These are phyloP conservation scores for Temnothorax curvispinosus DNA, from an alignment of 1,140 invertebrate species.

Conservation along the genomic window DNA sequence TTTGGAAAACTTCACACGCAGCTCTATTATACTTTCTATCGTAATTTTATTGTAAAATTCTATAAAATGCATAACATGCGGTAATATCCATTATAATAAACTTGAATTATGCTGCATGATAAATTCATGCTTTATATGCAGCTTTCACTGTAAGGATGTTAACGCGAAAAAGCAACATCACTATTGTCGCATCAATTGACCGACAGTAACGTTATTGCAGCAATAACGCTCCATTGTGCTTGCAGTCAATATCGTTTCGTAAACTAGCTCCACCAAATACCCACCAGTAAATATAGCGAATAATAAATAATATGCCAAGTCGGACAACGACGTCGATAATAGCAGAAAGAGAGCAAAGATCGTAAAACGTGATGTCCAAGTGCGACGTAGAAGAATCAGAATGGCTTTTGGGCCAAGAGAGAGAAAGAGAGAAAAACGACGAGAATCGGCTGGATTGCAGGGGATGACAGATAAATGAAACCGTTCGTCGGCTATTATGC, in stretches of 20 bases:
- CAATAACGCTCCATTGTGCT: slow-evolving; percentile 10
- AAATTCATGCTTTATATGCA: neutral
- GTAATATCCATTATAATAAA: neutral
- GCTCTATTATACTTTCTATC: neutral
- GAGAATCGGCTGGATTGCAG: neutral
- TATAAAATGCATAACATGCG: neutral
- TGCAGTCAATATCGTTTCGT: slow-evolving; percentile 23
- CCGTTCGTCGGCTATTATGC: neutral
- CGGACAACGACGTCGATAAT: neutral
- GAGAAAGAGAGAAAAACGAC: neutral
- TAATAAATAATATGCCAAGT: slow-evolving; percentile 31
- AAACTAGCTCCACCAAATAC: neutral
- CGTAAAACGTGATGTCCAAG: slow-evolving; percentile 39
- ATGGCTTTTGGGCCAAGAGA: neutral
- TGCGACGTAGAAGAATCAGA: slow-evolving; percentile 33
- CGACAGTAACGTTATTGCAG: slow-evolving; percentile 1
- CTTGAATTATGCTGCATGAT: neutral
- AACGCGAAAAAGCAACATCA: neutral
- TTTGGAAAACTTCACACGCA: neutral
- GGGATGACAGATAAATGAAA: slow-evolving; percentile 48
- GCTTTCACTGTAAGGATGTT: neutral
- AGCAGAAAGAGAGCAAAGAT: slow-evolving; percentile 4
- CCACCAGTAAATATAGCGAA: neutral
- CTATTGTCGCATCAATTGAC: slow-evolving; percentile 13
- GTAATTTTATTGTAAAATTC: neutral